Percentiles rank a stretch among this genome's conserved stretches.
phyloP scores from a whole-genome alignment of 2,888 invertebrate species.

The Eulithis testata region DNA sequence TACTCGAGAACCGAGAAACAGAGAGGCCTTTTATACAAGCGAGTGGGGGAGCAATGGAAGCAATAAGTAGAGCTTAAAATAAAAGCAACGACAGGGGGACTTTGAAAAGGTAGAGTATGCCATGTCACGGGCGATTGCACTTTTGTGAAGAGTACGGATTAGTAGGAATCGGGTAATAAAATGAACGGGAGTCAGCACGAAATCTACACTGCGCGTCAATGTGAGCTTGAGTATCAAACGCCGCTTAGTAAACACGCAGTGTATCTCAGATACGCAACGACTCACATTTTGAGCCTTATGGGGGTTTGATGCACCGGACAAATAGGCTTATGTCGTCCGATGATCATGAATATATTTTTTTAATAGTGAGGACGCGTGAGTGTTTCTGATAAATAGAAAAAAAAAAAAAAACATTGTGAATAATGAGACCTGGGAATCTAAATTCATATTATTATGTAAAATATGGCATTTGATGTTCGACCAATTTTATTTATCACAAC shows the following conservation, averaged over 20 bases:
- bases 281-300: neutral
- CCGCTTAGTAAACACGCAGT: too few species aligned
- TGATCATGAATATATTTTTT: constrained; percentile 28
- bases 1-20: constrained; percentile 63
- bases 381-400: constrained; percentile 12
- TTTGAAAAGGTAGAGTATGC: constrained; percentile 41
- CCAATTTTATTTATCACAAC: too few species aligned
- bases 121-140: constrained; percentile 41
- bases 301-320: constrained; percentile 35
- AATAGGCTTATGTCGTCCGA: constrained; percentile 38
- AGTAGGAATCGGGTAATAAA: constrained; percentile 42
- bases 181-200: constrained; percentile 18
- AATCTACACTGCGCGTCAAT: too few species aligned
- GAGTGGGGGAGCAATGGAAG: constrained; percentile 59
- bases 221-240: too few species aligned
- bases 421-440: neutral
- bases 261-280: too few species aligned
- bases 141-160: constrained; percentile 44
- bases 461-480: too few species aligned
- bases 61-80: constrained; percentile 58
- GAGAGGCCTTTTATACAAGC: constrained; percentile 64
- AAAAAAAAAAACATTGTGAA: neutral
- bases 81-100: constrained; percentile 50
- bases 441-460: too few species aligned
- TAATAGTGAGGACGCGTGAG: constrained; percentile 11